Conservation (phyloP, 2,113 vertebrate genomes). For the Anhinga rufa region DNA sequence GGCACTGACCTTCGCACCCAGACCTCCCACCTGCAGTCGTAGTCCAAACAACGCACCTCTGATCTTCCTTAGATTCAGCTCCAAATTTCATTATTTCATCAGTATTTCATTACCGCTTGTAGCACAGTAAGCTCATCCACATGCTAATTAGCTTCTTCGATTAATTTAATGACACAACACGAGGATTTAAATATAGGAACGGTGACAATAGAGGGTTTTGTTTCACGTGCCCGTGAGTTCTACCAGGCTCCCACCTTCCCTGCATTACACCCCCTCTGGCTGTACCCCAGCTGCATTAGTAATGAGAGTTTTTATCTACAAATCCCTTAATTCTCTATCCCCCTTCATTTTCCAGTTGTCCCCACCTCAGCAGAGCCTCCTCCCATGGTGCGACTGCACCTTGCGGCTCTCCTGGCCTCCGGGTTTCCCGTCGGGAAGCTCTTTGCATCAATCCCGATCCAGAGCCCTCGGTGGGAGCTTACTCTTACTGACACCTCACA, state of each 20-base stretch:
- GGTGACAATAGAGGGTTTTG: neutral
- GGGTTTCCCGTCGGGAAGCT: neutral
- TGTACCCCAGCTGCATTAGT: neutral
- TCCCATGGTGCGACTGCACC: neutral
- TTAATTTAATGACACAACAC: neutral
- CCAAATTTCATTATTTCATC: neutral
- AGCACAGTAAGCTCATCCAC: neutral
- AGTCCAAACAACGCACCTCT: neutral
- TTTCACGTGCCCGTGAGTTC: neutral
- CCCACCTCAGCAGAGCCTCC: neutral
- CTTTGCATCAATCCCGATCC: neutral
- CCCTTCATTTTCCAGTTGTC: neutral
- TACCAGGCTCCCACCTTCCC: neutral
- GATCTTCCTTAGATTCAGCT: neutral
- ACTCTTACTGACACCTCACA: neutral
- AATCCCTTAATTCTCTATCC: neutral
- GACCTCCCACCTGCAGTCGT: neutral
- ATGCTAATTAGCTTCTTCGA: neutral
- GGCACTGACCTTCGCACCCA: neutral
- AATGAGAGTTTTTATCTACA: neutral
- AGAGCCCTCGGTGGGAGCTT: neutral
- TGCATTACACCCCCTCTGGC: accelerated
- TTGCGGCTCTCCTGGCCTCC: neutral
- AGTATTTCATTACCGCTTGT: neutral
- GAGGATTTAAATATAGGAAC: neutral